Percentiles rank a stretch among this genome's conserved stretches.
Evolutionary conservation across 2,113 vertebrate genomes (phyloP).

Genomic region (Thalassarche chlororhynchos): DNA sequence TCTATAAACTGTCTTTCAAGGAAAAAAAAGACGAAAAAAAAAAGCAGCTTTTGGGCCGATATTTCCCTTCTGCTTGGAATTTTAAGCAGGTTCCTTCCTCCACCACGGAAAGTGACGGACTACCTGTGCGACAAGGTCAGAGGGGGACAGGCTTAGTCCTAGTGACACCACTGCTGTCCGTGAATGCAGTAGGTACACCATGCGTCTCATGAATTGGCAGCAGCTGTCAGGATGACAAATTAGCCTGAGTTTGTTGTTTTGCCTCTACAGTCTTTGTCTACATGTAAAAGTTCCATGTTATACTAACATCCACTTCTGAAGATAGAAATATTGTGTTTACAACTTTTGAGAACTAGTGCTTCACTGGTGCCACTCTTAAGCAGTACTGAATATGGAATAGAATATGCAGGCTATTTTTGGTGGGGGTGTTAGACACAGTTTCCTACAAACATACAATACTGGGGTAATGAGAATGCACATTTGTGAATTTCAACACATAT

Average conservation of each 20-base stretch:
- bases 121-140: not conserved
- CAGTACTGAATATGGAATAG: not conserved
- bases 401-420: not conserved
- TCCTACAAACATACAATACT: not conserved
- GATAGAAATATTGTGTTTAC: not conserved
- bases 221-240: not conserved
- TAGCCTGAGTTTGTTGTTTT: not conserved
- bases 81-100: not conserved
- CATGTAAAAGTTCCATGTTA: not conserved
- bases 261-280: not conserved
- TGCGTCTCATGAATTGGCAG: not conserved
- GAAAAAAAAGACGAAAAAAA: not conserved
- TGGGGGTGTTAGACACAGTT: not conserved
- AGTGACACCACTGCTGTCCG: not conserved
- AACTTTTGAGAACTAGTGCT: not conserved
- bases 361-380: not conserved
- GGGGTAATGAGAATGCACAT: not conserved
- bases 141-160: not conserved
- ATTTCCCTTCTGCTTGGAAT: not conserved
- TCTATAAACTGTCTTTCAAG: not conserved
- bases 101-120: not conserved
- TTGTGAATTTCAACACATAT: not conserved
- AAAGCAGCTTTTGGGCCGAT: not conserved
- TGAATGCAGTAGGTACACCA: rapidly evolving
- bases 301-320: not conserved